These are phyloP conservation scores for Leptoclinus maculatus DNA, from an alignment of 2,797 vertebrate species.

Conservation along the genomic window DNA sequence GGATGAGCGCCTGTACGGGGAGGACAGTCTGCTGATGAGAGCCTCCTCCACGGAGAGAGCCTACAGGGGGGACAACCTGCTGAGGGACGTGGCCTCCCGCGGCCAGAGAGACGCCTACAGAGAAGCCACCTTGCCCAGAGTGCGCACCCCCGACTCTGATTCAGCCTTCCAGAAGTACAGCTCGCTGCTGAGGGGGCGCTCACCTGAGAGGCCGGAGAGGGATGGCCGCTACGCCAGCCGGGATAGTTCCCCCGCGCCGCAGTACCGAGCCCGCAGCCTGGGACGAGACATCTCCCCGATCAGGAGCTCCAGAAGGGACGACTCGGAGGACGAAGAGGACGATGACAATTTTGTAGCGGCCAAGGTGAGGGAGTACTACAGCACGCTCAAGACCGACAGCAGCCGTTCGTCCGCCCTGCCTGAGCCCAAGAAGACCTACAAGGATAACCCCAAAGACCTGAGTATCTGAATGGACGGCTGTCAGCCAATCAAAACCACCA, in stretches of 20 bases:
- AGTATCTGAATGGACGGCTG: constrained; percentile 90
- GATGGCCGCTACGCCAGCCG: constrained; percentile 45
- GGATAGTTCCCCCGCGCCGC: constrained; percentile 79
- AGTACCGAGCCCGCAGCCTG: constrained; percentile 79
- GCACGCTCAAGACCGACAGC: constrained; percentile 77
- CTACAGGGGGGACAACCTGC: constrained; percentile 67
- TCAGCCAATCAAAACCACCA: constrained; percentile 50
- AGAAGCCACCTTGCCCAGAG: constrained; percentile 70
- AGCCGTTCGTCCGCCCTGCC: constrained; percentile 73
- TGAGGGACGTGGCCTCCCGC: constrained; percentile 56
- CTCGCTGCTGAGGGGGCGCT: constrained; percentile 81
- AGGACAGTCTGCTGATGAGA: constrained; percentile 70
- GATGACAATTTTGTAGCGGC: constrained; percentile 77
- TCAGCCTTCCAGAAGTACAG: constrained; percentile 80
- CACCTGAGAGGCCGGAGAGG: constrained; percentile 67
- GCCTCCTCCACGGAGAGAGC: constrained; percentile 70
- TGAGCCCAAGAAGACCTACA: constrained; percentile 90
- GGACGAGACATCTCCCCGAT: constrained; percentile 88
- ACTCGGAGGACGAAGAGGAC: constrained; percentile 87
- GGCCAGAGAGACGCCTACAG: constrained; percentile 58
- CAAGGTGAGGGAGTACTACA: constrained; percentile 86
- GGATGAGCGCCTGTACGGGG: constrained; percentile 54
- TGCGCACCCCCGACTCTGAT: constrained; percentile 78
- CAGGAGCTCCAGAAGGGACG: constrained; percentile 79
- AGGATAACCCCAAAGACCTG: constrained; percentile 96